A percentile compares a stretch with the other conserved stretches of the same genome.
phyloP scores from a whole-genome alignment of 2,888 invertebrate species.

The Oscheius sp. region DNA sequence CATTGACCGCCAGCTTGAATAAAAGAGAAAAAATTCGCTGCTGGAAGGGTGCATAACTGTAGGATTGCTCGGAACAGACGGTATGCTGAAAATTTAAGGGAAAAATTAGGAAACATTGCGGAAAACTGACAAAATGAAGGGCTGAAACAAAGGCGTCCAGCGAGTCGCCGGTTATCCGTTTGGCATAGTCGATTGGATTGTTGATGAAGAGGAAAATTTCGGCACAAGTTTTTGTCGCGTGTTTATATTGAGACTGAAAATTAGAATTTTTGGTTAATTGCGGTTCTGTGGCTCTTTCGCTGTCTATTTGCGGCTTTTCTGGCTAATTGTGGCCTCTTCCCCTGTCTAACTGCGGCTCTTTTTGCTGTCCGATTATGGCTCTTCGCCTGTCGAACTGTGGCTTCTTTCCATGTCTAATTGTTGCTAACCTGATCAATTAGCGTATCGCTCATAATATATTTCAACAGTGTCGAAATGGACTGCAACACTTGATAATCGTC shows the following conservation, averaged over 20 bases:
- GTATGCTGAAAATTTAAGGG: constrained; percentile 24
- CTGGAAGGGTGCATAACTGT: constrained; percentile 27
- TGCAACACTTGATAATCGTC: constrained; percentile 22
- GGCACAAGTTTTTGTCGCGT: neutral
- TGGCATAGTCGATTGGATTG: constrained; percentile 18
- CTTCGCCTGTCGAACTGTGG: no score
- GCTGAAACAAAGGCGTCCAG: constrained; percentile 12
- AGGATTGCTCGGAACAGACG: constrained; percentile 11
- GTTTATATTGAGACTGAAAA: neutral
- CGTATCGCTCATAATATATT: neutral
- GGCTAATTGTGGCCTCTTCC: no score
- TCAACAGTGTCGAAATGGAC: constrained; percentile 2
- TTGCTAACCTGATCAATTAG: constrained; percentile 32
- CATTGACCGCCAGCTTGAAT: constrained; percentile 20
- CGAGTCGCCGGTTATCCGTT: neutral
- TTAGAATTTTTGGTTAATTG: neutral
- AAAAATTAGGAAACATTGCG: no score
- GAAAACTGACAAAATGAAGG: constrained; percentile 24
- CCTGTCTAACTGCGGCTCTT: no score
- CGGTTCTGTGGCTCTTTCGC: neutral
- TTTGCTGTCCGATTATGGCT: no score
- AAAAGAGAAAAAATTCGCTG: constrained; percentile 11
- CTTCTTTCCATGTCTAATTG: no score
- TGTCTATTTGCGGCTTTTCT: neutral
- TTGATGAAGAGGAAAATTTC: constrained; percentile 16